Evolutionary conservation across 35 echinoderm and acorn worm genomes (phyloP), one percentile per base, ranked within the genome.

Genomic region (Hemicentrotus pulcherrimus): DNA sequence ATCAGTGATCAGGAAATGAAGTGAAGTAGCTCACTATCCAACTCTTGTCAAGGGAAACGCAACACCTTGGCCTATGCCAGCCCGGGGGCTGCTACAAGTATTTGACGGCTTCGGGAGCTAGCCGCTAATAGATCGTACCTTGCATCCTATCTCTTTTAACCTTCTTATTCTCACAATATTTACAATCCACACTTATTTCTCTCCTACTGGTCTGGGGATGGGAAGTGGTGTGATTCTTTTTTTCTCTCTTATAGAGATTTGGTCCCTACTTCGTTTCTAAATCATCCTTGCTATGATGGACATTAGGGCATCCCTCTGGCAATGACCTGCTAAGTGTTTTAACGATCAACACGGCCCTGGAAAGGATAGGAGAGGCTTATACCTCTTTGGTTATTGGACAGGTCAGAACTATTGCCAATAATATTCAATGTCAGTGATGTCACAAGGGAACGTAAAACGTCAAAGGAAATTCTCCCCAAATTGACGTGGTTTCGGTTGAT

Each of bases 251-350:
- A 8, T 14, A 78, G 19, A 18, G 65, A 78, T 28, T n/a, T 78
- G 15, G 19, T 78, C 28, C 65, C 22, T 78, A 22, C 65, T 78
- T n/a, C 0, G 65, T 78, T 78, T 28, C 24, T 28, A 78, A 78
- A 78, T 78, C 22, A 7, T 78, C 65, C 65, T 78, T 18, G 2
- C 15, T 78, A 59, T 78, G 24, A 28, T 78, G 28, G 19, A 15
- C 15, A 55, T 55, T 14, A n/a, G 65, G 65, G 65, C 65, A 78
- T 22, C 65, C 65, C 65, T n/a, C 4, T 78, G 28, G 65, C 65
- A 78, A 78, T 78, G 65, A 78, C 65, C 65, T 78, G 65, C 65
- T 78, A 78, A 78, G 65, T 78, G 65, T 78, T 78, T 78, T 78
- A 78, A 78, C 65, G 65, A 78, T 78, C 65, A 78, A 78, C 65